Evolutionary conservation across 1,140 invertebrate species (phyloP), one percentile per base, ranked within the genome.

Genomic region (Zaprionus ghesquierei): DNA sequence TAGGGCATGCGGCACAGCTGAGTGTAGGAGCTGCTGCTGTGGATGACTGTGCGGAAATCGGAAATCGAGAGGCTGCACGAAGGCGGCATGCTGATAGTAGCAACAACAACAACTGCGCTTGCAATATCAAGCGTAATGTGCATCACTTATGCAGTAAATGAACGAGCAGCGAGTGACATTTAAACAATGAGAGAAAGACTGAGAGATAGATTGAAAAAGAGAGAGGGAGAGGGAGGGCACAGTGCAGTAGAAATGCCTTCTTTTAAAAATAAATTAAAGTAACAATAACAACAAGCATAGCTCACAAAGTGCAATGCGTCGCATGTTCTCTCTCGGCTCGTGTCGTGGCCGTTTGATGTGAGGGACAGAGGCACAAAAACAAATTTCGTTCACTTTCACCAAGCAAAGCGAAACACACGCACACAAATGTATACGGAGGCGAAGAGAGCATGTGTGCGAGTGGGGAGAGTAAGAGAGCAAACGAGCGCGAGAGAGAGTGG

Each of bases 371-470:
- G 5, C 9, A 38, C 61, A 71, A 58, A 29, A 68, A 75, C 46
- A 87, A 61, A 68, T 53, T 75, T 79, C 49, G 72, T 79, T 87
- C 85, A 87, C 82, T 87, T 87, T 87, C 82, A 89, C 82, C 82
- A 71, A 73, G 64, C 74, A 81, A 69, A 58, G 38, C 50, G 25
- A 56, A 18, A 58, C 38, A 75, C 54, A 55, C 49, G 69, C 41
- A 33, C 38, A 70, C 18, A 63, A 49, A 12, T n/a, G n/a, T n/a
- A n/a, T n/a, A n/a, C n/a, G n/a, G n/a, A n/a, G n/a, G n/a, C 15
- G 35, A 1, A 46, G 9, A 18, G 15, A 15, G 13, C 38, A 20
- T 15, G 13, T 4, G 23, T 18, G 56, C 9, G 41, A 5, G 23
- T 1, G 46, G 31, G 9, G 18, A 29, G 31, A 51, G 33, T 12